Percentiles rank a stretch among this genome's conserved stretches.
These are phyloP conservation scores for Philopedon plagiatum DNA, from an alignment of 2,888 invertebrate genomes.

Conservation along the genomic window DNA sequence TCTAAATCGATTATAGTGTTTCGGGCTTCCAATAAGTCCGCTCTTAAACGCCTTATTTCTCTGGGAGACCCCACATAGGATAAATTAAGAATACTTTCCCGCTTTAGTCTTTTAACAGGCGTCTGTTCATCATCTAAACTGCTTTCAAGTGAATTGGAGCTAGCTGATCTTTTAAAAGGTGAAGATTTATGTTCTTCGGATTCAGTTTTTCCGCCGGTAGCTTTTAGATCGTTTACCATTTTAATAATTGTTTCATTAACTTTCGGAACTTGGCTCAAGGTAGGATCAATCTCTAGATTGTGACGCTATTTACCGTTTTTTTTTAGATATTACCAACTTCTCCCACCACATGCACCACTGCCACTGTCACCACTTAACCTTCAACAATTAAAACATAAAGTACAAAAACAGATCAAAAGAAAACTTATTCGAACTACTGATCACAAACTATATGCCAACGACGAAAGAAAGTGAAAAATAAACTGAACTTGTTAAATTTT, in stretches of 20 bases:
- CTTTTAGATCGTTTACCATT: conserved; percentile 63
- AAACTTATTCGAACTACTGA: too few relatives aligned
- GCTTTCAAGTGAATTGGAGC: conserved; percentile 48
- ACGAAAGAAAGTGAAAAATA: too few relatives aligned
- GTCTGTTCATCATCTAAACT: conserved; percentile 57
- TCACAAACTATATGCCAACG: too few relatives aligned
- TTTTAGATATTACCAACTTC: background rate
- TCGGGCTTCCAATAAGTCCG: conserved; percentile 76
- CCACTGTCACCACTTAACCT: too few relatives aligned
- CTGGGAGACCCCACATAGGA: conserved; percentile 73
- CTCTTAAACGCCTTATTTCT: conserved; percentile 76
- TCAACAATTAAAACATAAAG: too few relatives aligned
- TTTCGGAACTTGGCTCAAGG: conserved; percentile 52
- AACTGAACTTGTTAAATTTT: too few relatives aligned
- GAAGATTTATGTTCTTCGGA: conserved; percentile 46
- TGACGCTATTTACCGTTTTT: background rate
- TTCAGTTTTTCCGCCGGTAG: conserved; percentile 51
- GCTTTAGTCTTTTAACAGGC: conserved; percentile 60
- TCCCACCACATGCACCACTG: too few relatives aligned
- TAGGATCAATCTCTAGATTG: background rate
- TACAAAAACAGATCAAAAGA: too few relatives aligned
- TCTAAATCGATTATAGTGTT: conserved; percentile 73
- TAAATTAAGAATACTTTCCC: conserved; percentile 56
- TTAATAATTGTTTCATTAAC: conserved; percentile 63
- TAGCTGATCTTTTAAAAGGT: conserved; percentile 55